A percentile compares a stretch with the other conserved stretches of the same genome.
phyloP scores from a whole-genome alignment of 2,113 vertebrate genomes.

The Dromaius novaehollandiae region DNA sequence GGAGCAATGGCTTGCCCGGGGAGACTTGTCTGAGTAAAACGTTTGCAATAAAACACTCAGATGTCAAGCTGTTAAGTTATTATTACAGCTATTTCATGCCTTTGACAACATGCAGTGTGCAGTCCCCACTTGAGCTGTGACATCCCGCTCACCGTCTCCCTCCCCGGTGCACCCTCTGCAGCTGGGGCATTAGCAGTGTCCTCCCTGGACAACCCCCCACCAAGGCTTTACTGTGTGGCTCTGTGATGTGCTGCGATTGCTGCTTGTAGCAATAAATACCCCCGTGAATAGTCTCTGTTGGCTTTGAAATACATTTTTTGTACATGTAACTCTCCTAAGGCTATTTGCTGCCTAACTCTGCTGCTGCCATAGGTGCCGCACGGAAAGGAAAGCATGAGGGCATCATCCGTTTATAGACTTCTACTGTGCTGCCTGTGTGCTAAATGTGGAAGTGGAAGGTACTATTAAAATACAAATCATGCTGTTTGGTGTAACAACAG shows the following conservation, averaged over 20 bases:
- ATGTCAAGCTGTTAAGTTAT: not conserved
- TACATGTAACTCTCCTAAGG: rapidly evolving
- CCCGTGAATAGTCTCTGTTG: not conserved
- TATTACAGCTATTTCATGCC: not conserved
- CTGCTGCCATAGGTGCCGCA: rapidly evolving
- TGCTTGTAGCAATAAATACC: not conserved
- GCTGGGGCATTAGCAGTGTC: not conserved
- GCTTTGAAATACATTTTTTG: not conserved
- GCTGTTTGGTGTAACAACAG: not conserved
- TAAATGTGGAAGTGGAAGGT: not conserved
- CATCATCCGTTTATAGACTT: not conserved
- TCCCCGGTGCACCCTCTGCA: not conserved
- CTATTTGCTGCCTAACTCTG: not conserved
- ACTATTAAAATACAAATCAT: not conserved
- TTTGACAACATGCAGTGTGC: too few relatives aligned
- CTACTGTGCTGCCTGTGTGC: not conserved
- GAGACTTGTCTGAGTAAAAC: not conserved
- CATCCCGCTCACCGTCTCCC: not conserved
- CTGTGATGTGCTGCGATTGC: not conserved
- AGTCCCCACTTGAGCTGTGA: too few relatives aligned
- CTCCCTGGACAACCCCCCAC: not conserved
- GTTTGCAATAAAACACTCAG: not conserved
- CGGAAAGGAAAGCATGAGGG: not conserved
- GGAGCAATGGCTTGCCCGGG: not conserved
- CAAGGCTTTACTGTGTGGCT: too few relatives aligned